phyloP scores from a whole-genome alignment of 2,888 invertebrate genomes.

The Stenodera caucasica region DNA sequence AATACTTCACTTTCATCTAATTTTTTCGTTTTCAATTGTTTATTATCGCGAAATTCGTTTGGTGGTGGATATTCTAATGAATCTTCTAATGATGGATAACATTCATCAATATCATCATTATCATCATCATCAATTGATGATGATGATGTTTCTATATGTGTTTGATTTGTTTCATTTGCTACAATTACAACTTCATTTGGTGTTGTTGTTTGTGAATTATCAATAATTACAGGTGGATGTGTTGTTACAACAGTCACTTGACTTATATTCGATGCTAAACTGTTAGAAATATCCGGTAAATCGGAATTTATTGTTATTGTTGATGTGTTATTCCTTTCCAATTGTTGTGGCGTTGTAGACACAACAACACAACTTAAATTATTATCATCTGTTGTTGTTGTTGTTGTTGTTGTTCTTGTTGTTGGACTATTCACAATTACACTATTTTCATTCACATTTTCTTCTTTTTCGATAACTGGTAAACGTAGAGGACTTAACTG shows the following conservation, averaged over 20 bases:
- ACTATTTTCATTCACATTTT: conserved; percentile 30
- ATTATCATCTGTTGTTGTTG: conserved; percentile 30
- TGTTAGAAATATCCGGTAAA: conserved; percentile 68
- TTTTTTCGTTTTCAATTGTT: conserved; percentile 61
- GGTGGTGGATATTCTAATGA: conserved; percentile 67
- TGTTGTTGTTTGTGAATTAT: conserved; percentile 60
- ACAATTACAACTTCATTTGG: conserved; percentile 76
- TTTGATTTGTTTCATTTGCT: conserved; percentile 75
- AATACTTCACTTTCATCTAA: conserved; percentile 86
- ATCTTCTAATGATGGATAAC: conserved; percentile 73
- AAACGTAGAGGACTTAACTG: conserved; percentile 33
- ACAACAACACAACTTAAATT: conserved; percentile 48
- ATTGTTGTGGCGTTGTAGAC: conserved; percentile 42
- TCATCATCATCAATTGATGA: conserved; percentile 48
- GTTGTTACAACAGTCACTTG: conserved; percentile 83
- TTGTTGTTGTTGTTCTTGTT: conserved; percentile 33
- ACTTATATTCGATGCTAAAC: conserved; percentile 72
- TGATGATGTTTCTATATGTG: conserved; percentile 70
- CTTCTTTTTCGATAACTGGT: conserved; percentile 17
- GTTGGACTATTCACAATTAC: conserved; percentile 44
- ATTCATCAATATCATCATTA: conserved; percentile 62
- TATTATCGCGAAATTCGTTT: conserved; percentile 54
- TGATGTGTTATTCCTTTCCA: conserved; percentile 55
- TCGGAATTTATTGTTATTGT: conserved; percentile 60
- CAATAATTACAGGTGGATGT: conserved; percentile 77